Conservation (phyloP, 2,797 vertebrate genomes). For the Acestrorhynchus altus region DNA sequence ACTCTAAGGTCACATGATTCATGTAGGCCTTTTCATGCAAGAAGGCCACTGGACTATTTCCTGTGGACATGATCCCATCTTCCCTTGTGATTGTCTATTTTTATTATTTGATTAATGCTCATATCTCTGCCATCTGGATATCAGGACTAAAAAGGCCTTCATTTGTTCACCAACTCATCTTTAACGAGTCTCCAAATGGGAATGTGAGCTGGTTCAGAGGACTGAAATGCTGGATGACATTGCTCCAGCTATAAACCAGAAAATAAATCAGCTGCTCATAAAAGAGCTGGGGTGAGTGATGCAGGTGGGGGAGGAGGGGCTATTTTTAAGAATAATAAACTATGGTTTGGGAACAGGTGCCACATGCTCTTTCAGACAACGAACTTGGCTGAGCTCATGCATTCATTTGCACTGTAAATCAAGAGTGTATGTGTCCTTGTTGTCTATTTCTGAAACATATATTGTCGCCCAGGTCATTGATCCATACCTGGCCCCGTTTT, state of each 20-base stretch:
- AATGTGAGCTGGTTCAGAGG: conserved; percentile 35
- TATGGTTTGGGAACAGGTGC: conserved; percentile 74
- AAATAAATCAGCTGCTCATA: conserved; percentile 66
- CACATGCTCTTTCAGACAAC: conserved; percentile 69
- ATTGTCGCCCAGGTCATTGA: conserved; percentile 31
- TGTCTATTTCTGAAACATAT: conserved; percentile 55
- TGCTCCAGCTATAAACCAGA: conserved; percentile 35
- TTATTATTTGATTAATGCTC: not conserved
- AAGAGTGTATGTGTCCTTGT: conserved; percentile 56
- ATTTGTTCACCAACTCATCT: conserved; percentile 16
- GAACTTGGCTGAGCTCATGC: conserved; percentile 66
- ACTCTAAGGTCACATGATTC: not conserved
- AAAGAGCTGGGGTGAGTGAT: conserved; percentile 48
- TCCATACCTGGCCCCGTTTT: conserved; percentile 17
- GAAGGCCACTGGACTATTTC: not conserved
- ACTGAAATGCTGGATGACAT: conserved; percentile 23
- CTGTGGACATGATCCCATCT: not conserved
- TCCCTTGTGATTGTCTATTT: not conserved
- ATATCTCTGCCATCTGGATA: not conserved
- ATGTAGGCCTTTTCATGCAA: not conserved
- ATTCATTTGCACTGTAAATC: conserved; percentile 67
- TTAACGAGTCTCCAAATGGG: conserved; percentile 28
- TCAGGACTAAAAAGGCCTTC: conserved; percentile 15
- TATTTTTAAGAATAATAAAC: conserved; percentile 76
- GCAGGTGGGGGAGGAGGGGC: conserved; percentile 49